Percentiles rank a stretch among this genome's conserved stretches.
Conservation (phyloP, 2,888 invertebrate species). For the Thereva nobilitata region DNA sequence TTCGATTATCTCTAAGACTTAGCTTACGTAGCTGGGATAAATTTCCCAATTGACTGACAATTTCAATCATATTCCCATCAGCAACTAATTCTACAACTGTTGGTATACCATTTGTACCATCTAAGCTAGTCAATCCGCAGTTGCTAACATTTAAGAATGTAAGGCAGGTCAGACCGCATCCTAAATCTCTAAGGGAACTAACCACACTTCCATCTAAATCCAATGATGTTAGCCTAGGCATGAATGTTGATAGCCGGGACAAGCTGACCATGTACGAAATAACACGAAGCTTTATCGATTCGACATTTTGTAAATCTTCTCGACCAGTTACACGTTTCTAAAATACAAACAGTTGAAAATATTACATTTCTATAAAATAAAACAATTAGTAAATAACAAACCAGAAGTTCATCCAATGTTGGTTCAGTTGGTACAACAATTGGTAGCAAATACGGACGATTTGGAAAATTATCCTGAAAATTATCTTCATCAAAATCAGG, state of each 20-base stretch:
- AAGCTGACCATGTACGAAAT: conserved; percentile 69
- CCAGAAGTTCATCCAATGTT: conserved; percentile 65
- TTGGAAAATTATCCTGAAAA: conserved; percentile 46
- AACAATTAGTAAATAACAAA: conserved; percentile 48
- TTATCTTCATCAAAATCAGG: conserved; percentile 47
- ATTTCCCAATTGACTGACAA: conserved; percentile 66
- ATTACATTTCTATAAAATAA: conserved; percentile 6
- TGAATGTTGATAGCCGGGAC: conserved; percentile 65
- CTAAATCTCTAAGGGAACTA: conserved; percentile 69
- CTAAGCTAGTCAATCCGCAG: conserved; percentile 68
- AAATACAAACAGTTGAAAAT: conserved; percentile 49
- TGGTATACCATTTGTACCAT: conserved; percentile 69
- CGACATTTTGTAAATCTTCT: conserved; percentile 59
- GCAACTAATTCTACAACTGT: conserved; percentile 67
- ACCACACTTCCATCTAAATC: conserved; percentile 71
- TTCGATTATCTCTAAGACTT: conserved; percentile 56
- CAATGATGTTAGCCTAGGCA: conserved; percentile 65
- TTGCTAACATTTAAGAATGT: conserved; percentile 63
- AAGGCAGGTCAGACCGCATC: conserved; percentile 64
- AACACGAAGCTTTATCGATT: conserved; percentile 66
- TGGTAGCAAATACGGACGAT: conserved; percentile 60
- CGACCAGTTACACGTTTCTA: conserved; percentile 54
- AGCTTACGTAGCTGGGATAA: conserved; percentile 59
- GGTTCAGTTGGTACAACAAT: conserved; percentile 64
- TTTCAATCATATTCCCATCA: conserved; percentile 65